Conservation (phyloP, 2,888 invertebrate genomes). For the Andrena flavipes region DNA sequence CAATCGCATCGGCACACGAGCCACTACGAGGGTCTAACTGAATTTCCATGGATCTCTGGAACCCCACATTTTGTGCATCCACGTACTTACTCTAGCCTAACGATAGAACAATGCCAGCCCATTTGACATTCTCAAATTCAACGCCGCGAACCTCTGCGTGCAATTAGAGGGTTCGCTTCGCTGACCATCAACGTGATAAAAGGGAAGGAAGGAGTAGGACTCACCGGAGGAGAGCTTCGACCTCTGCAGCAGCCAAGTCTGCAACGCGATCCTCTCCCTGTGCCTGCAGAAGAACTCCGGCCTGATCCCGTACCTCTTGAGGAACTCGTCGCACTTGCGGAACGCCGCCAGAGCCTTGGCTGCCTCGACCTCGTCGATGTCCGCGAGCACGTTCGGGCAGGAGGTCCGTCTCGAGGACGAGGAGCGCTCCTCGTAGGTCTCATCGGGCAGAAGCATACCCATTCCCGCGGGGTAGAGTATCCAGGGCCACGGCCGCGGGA, state of each 20-base stretch:
- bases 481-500: slow-evolving; percentile 29
- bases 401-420: slow-evolving; percentile 75
- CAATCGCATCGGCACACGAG: slow-evolving; percentile 13
- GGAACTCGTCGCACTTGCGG: slow-evolving; percentile 88
- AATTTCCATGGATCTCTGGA: no score
- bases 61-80: no score
- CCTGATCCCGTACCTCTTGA: slow-evolving; percentile 88
- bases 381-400: slow-evolving; percentile 70
- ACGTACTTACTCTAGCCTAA: no score
- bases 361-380: slow-evolving; percentile 78
- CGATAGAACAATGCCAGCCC: background rate
- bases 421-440: slow-evolving; percentile 90
- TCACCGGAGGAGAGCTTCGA: slow-evolving; percentile 77
- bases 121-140: background rate
- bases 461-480: slow-evolving; percentile 67
- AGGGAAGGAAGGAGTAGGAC: slow-evolving; percentile 43
- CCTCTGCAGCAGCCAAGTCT: slow-evolving; percentile 79
- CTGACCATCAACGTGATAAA: background rate
- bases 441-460: slow-evolving; percentile 91
- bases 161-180: background rate
- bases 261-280: slow-evolving; percentile 85
- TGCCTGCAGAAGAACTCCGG: slow-evolving; percentile 93
- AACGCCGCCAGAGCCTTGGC: slow-evolving; percentile 85
- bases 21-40: no score
- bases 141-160: background rate